phyloP scores from a whole-genome alignment of 2,113 vertebrate species.

The Hylia prasina region DNA sequence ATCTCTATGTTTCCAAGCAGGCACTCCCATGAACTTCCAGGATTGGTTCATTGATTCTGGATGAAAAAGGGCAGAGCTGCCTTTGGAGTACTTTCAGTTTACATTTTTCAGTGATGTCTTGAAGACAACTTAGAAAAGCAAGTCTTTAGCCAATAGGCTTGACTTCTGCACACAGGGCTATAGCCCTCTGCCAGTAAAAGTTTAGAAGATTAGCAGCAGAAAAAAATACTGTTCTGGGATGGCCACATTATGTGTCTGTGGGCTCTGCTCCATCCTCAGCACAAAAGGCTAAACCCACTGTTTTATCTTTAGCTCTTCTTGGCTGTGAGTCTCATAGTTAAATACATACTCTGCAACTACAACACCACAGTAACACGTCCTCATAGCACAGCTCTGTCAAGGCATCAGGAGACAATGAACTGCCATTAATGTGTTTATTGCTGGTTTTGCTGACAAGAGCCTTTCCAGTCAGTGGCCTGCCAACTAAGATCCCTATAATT shows the following conservation, averaged over 20 bases:
- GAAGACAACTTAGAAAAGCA: not conserved
- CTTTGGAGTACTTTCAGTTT: not conserved
- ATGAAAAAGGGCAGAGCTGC: not conserved
- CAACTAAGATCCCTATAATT: slow-evolving; percentile 10
- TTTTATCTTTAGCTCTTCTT: not conserved
- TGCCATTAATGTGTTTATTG: not conserved
- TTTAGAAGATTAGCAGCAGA: not conserved
- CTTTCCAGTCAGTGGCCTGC: slow-evolving; percentile 25
- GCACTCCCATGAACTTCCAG: not conserved
- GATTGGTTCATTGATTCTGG: not conserved
- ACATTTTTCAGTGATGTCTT: not conserved
- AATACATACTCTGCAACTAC: not conserved
- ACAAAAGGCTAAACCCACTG: not conserved
- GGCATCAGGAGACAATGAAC: not conserved
- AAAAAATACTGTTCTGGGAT: not conserved
- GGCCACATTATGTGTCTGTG: not conserved
- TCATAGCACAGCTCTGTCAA: not conserved
- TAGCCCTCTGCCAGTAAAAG: not conserved
- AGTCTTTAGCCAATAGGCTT: not conserved
- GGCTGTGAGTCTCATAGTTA: not conserved
- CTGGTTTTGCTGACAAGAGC: slow-evolving; percentile 23
- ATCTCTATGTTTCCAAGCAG: not conserved
- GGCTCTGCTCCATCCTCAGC: not conserved
- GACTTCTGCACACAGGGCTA: not conserved
- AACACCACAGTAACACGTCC: not conserved